Evolutionary conservation across 2,888 invertebrate genomes (phyloP), one percentile per base, ranked within the genome.

Genomic region (Zygogramma bicolorata): DNA sequence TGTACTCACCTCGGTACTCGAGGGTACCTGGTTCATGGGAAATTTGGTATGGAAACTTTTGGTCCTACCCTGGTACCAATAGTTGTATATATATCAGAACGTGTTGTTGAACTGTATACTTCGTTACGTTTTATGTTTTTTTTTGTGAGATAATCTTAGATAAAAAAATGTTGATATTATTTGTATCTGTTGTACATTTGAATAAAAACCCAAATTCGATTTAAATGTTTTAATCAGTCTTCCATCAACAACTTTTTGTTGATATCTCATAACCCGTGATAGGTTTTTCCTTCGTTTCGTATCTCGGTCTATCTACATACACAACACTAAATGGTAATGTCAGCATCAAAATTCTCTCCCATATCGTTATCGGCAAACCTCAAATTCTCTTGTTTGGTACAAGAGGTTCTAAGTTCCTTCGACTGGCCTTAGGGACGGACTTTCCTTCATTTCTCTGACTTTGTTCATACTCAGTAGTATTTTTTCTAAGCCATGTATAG

Each of bases 401-500:
- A n/a, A n/a, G n/a, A n/a, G n/a, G n/a, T 22, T 27, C 13, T 29
- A 42, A 13, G 31, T 42, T 67, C 18, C 31, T 59, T 68, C 61
- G 4, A 49, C 42, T 31, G 29, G 25, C 15, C 31, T 59, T 13
- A 29, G 15, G 4, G 67, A 29, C 15, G 60, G 15, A 46, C 18
- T 70, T 27, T 60, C 63, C 42, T 29, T 68, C 13, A 61, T 31
- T 25, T 71, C 71, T 29, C 65, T 72, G 31, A 68, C 53, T 53
- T 63, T 68, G 29, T 70, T 88, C 79, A 86, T 87, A 79, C 88
- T 86, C 0, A 93, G 86, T n/a, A 93, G 86, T 74, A 93, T 90
- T 81, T 91, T 92, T 84, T 93, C 93, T 59, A 93, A 88, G 2
- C 92, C 91, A 77, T 93, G 92, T 79, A 93, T 90, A 1, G 93